These are phyloP conservation scores for Cynaeus angustus DNA, from an alignment of 2,888 invertebrate species.

Conservation along the genomic window DNA sequence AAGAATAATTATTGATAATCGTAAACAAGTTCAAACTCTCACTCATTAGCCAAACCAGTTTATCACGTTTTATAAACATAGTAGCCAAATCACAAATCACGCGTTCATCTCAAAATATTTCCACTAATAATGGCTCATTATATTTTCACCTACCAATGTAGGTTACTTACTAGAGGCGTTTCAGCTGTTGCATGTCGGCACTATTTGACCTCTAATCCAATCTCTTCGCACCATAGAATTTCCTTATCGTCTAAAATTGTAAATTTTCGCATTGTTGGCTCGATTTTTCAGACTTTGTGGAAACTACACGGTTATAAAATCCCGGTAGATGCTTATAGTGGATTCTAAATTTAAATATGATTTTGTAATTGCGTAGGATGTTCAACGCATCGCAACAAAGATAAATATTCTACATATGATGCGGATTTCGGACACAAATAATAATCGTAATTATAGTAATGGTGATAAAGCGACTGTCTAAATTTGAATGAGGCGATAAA, in stretches of 20 bases:
- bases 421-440: conserved; percentile 15
- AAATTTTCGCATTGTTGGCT: background rate
- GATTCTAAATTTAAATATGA: conserved; percentile 37
- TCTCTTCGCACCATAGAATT: conserved; percentile 13
- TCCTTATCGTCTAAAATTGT: background rate
- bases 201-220: conserved; percentile 14
- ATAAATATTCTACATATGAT: conserved; percentile 27
- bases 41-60: background rate
- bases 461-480: background rate
- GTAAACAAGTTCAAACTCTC: background rate
- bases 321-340: too few relatives aligned
- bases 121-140: conserved; percentile 6
- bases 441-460: background rate
- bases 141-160: conserved; percentile 13
- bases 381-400: conserved; percentile 5
- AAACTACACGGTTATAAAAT: too few relatives aligned
- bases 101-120: conserved; percentile 2
- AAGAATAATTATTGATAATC: too few relatives aligned
- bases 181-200: conserved; percentile 4
- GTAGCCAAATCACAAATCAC: background rate
- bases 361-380: conserved; percentile 40
- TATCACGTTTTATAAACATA: background rate
- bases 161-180: conserved; percentile 14
- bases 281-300: too few relatives aligned
- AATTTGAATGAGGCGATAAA: background rate